These are phyloP conservation scores for Plagodis dolabraria DNA, from an alignment of 2,888 invertebrate genomes.

Conservation along the genomic window DNA sequence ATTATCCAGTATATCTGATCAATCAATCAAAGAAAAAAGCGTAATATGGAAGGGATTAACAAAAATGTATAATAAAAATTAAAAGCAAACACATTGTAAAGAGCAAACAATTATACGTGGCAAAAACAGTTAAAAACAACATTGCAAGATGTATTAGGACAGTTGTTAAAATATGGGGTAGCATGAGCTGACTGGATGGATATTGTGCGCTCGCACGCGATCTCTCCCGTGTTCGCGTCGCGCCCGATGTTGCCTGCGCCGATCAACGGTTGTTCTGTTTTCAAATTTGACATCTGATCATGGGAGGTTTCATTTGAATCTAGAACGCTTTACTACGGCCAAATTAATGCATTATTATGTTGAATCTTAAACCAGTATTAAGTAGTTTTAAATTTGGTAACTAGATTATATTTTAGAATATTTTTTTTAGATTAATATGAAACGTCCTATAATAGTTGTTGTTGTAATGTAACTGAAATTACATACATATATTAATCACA, in stretches of 20 bases:
- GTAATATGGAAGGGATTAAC: slow-evolving; percentile 44
- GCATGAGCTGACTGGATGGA: slow-evolving; percentile 68
- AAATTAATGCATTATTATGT: no score
- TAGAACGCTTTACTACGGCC: neutral
- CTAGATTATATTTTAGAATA: no score
- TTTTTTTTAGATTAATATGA: no score
- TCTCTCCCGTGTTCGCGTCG: slow-evolving; percentile 40
- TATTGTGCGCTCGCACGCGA: slow-evolving; percentile 80
- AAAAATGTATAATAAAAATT: slow-evolving; percentile 72
- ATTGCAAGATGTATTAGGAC: slow-evolving; percentile 85
- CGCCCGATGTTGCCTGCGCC: slow-evolving; percentile 21
- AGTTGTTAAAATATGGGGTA: slow-evolving; percentile 85
- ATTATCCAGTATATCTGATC: slow-evolving; percentile 20
- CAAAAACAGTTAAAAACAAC: slow-evolving; percentile 84
- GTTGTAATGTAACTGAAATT: no score
- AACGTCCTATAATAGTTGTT: no score
- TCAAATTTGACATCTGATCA: slow-evolving; percentile 30
- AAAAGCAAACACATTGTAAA: slow-evolving; percentile 79
- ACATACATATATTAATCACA: no score
- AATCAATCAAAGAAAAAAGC: slow-evolving; percentile 47
- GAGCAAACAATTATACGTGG: slow-evolving; percentile 78
- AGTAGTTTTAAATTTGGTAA: no score
- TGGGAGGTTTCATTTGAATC: slow-evolving; percentile 8
- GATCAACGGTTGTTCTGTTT: slow-evolving; percentile 33
- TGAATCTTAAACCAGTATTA: no score